Percentiles rank a stretch among this genome's conserved stretches.
phyloP scores from a whole-genome alignment of 1,140 invertebrate species.

The Papilio machaon region DNA sequence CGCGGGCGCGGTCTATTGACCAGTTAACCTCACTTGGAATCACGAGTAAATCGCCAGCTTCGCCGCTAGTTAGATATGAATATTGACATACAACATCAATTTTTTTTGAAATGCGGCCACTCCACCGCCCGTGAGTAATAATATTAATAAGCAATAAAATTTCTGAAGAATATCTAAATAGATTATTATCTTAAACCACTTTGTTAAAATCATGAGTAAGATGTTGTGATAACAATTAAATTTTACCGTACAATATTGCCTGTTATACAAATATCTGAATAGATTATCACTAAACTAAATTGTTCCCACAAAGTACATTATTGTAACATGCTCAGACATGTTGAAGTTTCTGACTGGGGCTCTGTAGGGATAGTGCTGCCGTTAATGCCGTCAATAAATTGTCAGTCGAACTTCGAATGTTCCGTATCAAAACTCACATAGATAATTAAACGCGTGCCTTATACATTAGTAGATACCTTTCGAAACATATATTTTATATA shows the following conservation, averaged over 20 bases:
- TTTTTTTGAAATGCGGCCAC: no score
- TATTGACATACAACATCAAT: no score
- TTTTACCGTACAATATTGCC: not conserved
- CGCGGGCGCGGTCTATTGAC: no score
- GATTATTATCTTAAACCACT: slow-evolving; percentile 2
- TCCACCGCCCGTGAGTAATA: not conserved
- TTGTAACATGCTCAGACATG: slow-evolving; percentile 49
- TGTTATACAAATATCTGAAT: slow-evolving; percentile 30
- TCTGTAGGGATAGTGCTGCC: slow-evolving; percentile 54
- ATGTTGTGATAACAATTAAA: not conserved
- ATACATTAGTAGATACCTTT: not conserved
- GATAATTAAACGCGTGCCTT: slow-evolving; percentile 45
- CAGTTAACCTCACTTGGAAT: no score
- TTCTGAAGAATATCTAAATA: not conserved
- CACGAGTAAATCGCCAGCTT: no score
- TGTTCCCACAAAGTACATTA: slow-evolving; percentile 47
- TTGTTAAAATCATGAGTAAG: not conserved
- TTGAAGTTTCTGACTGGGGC: slow-evolving; percentile 54
- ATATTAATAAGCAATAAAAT: not conserved
- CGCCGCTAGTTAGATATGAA: no score
- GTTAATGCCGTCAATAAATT: slow-evolving; percentile 67
- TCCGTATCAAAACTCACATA: slow-evolving; percentile 56
- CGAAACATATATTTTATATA: not conserved
- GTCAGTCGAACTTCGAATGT: slow-evolving; percentile 61
- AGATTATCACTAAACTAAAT: slow-evolving; percentile 37